Conservation (phyloP, 2,797 vertebrate genomes). For the Calcarius lapponicus region DNA sequence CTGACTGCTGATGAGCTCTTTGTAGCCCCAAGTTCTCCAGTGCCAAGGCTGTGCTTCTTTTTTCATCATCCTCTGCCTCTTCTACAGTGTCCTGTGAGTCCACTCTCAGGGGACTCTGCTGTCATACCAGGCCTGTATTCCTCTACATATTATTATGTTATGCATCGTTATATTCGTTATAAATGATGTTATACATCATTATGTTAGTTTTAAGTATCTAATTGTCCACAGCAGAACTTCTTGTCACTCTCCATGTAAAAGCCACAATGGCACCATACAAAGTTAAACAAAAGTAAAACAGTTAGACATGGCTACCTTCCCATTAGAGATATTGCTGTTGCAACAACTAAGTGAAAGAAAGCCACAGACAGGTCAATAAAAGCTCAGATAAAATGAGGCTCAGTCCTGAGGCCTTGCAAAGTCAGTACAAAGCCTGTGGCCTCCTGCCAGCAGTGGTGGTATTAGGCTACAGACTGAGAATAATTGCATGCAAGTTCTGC, state of each 20-base stretch:
- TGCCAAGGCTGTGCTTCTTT: neutral
- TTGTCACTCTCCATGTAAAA: neutral
- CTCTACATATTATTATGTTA: neutral
- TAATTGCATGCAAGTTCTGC: neutral
- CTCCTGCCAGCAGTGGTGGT: neutral
- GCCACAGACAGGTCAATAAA: neutral
- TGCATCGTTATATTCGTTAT: neutral
- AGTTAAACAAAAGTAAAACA: neutral
- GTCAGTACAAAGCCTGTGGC: neutral
- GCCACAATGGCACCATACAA: neutral
- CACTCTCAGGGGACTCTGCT: neutral
- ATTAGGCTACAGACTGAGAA: neutral
- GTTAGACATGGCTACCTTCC: neutral
- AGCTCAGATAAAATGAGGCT: neutral
- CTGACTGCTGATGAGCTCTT: neutral
- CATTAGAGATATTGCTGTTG: neutral
- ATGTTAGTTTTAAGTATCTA: neutral
- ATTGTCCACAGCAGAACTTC: neutral
- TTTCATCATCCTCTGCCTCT: neutral
- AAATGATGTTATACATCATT: neutral
- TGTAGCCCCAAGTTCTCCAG: neutral
- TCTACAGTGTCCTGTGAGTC: neutral
- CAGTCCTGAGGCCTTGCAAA: neutral
- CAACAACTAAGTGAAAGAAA: neutral
- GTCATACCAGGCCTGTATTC: neutral